A percentile compares a stretch with the other conserved stretches of the same genome.
These are phyloP conservation scores for Anolis apletophallus DNA, from an alignment of 2,797 vertebrate genomes.

Conservation along the genomic window DNA sequence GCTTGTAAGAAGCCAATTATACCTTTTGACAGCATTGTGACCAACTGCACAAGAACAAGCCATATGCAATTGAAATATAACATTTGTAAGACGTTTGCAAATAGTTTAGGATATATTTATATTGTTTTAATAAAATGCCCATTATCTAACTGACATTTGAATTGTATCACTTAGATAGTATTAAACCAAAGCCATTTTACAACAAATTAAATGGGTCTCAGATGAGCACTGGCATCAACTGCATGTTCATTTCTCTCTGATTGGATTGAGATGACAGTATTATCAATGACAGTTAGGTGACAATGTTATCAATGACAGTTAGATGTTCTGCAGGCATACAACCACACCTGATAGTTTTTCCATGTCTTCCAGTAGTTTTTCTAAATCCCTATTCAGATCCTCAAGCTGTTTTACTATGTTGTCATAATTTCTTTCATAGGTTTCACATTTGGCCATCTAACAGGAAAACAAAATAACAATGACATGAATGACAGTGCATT, in stretches of 20 bases:
- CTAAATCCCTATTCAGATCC: conserved; percentile 72
- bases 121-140: not conserved
- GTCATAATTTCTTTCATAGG: conserved; percentile 61
- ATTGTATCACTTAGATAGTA: not conserved
- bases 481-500: not conserved
- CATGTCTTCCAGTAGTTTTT: conserved; percentile 77
- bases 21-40: not conserved
- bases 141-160: not conserved
- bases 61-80: not conserved
- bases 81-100: not conserved
- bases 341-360: conserved; percentile 77
- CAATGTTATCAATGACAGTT: not conserved
- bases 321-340: not conserved
- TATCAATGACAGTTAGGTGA: fast-evolving
- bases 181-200: not conserved
- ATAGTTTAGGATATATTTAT: not conserved
- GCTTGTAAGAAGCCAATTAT: not conserved
- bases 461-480: conserved; percentile 3
- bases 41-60: not conserved
- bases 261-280: not conserved
- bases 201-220: not conserved
- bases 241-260: not conserved
- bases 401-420: conserved; percentile 62
- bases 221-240: not conserved
- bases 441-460: conserved; percentile 71